Conservation (phyloP, 2,888 invertebrate species). For the Sicus ferrugineus region DNA sequence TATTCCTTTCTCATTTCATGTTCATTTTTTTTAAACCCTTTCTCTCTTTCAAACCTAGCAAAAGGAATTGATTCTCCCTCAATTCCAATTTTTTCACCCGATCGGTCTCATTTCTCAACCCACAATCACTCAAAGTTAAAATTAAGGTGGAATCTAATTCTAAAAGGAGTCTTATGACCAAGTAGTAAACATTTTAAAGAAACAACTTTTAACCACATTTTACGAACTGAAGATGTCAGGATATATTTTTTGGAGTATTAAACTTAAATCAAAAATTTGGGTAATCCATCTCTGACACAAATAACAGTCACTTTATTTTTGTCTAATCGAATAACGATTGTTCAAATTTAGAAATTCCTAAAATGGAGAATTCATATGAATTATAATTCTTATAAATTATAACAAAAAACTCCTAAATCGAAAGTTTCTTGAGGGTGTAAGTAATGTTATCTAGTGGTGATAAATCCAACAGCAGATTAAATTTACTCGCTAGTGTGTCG, state of each 20-base stretch:
- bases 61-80: too few relatives aligned
- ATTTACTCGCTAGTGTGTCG: conserved; percentile 42
- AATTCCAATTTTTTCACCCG: too few relatives aligned
- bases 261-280: neutral
- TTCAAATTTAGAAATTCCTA: neutral
- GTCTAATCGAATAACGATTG: too few relatives aligned
- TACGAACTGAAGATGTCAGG: neutral
- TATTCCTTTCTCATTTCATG: neutral
- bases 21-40: neutral
- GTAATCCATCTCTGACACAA: neutral
- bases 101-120: too few relatives aligned
- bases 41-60: neutral
- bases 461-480: conserved; percentile 45
- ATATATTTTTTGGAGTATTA: neutral
- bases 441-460: conserved; percentile 45
- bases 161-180: too few relatives aligned
- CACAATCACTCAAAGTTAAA: too few relatives aligned
- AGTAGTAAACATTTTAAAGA: neutral
- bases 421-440: conserved; percentile 40
- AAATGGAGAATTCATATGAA: neutral
- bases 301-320: too few relatives aligned
- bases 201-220: neutral
- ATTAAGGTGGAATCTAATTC: too few relatives aligned
- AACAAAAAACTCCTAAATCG: neutral
- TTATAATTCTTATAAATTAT: neutral